Base-by-base conservation (phyloP, 2,888 invertebrate genomes). In the Archips xylosteana region DNA sequence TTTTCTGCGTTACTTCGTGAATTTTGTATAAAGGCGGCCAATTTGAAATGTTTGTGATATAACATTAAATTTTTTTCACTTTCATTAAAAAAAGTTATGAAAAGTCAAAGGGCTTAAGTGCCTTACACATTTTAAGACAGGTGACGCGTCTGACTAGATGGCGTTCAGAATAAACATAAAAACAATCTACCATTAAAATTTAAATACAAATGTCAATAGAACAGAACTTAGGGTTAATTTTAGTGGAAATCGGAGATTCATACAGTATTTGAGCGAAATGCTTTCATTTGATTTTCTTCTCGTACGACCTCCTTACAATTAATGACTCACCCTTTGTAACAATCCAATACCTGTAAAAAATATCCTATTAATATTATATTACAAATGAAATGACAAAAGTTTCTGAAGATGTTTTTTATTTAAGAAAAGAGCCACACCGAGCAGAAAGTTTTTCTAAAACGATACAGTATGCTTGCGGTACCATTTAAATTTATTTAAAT, bases 221-320 rank as follows among this genome's bases (percentile, higher is more conserved):
- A 75, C 65, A 64, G 32, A 68, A 71, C 59, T 69, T 51, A 70
- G 75, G 74, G 75, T 75, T 71, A 70, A 77, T 60, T 62, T 42
- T 83, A 54, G 9, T 81, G 81, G 83, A 83, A 80, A 71, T 75
- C 70, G 76, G 74, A 74, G 69, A 76, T 76, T 78, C 74, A 76
- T 80, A 83, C 87, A 84, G 2, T 80, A 86, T 89, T 90, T 89
- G 89, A 91, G 90, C 90, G 88, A 85, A 83, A 82, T 82, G 82
- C 80, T 81, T 79, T 80, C 80, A 78, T 76, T 71, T 60, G 71
- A 39, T 39, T 59, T 75, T 47, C 73, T 74, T 61, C 73, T 70
- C 75, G 70, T 77, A 76, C 75, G 75, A 76, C 76, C 77, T 74
- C 74, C 74, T 75, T 79, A 76, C 76, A 73, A 76, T 80, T 83